Base-by-base conservation (phyloP, 2,113 vertebrate genomes). In the Hydropotes inermis region DNA sequence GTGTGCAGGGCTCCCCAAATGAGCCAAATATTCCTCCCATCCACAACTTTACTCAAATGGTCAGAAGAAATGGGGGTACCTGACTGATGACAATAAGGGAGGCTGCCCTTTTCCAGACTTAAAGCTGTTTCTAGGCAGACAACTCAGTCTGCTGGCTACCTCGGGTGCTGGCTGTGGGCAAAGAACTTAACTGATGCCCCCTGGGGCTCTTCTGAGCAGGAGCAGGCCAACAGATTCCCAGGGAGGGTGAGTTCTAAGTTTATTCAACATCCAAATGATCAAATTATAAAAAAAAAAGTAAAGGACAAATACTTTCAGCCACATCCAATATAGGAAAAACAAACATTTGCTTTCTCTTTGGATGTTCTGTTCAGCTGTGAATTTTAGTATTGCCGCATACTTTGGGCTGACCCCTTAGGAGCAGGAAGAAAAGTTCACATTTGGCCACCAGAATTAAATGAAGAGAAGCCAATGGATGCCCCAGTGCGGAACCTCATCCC, bases 161-260 rank as follows among this genome's bases (percentile, higher is more conserved):
- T 30, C 0, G 0, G 45, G 70, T 52, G 43, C n/a, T 67, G n/a
- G 28, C 55, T 0, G 0, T 6, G 27, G 57, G n/a, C 70, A 10
- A 28, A 54, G 45, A 6, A n/a, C 4, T 11, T 23, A 25, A 14
- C 45, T 52, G 5, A 3, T 23, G 25, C 11, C 3, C 28, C 28
- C 23, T 36, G 16, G 5, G 2, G 10, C 8, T 45, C 21, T 27
- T 19, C 39, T 0, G 1, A 2, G 39, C 21, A 1, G 57, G 58
- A 17, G 27, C n/a, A 7, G 57, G 30, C 14, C 64, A 33, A 1
- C 23, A 5, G 27, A 19, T 74, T 81, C 58, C 70, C 70, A 93
- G 52, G 17, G 15, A 21, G 33, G 6, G 0, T 5, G 8, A 23
- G 17, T 27, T 3, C 15, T 21, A 54, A 28, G 17, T 45, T 64